A percentile compares a stretch with the other conserved stretches of the same genome.
phyloP scores from a whole-genome alignment of 2,797 vertebrate species.

The Phataginus tetradactyla region DNA sequence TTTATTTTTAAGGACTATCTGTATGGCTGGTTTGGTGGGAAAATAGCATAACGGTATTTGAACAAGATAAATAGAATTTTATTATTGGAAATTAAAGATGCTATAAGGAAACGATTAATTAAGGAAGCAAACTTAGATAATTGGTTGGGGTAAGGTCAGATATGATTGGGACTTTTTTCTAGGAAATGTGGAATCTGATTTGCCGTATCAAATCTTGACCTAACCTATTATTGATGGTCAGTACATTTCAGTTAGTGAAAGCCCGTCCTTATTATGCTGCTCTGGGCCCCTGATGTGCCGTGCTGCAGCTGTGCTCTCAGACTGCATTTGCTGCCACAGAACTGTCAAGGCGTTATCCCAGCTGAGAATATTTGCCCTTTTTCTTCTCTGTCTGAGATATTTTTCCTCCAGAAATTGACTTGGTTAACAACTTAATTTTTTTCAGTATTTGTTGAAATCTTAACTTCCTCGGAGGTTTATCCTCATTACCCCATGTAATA shows the following conservation, averaged over 20 bases:
- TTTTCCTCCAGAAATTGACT: not conserved
- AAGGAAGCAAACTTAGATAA: not conserved
- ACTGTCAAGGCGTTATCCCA: not conserved
- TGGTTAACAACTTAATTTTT: not conserved
- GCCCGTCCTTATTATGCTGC: rapidly evolving
- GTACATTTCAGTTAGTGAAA: not conserved
- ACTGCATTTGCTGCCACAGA: not conserved
- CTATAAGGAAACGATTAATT: conserved; percentile 7
- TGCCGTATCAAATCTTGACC: not conserved
- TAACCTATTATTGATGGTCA: not conserved
- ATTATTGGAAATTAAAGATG: conserved; percentile 7
- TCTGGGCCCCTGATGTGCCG: rapidly evolving
- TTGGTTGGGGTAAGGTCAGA: not conserved
- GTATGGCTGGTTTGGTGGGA: not conserved
- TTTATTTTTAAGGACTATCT: not conserved
- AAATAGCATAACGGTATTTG: not conserved
- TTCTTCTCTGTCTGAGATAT: not conserved
- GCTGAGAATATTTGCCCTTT: not conserved
- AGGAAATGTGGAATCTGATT: not conserved
- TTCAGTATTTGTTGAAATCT: not conserved
- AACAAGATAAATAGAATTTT: not conserved
- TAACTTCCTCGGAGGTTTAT: not conserved
- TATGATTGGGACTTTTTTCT: not conserved
- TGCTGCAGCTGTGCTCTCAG: not conserved
- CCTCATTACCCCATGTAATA: not conserved